Evolutionary conservation across 2,888 invertebrate genomes (phyloP).

Genomic region (Notodonta ziczac): DNA sequence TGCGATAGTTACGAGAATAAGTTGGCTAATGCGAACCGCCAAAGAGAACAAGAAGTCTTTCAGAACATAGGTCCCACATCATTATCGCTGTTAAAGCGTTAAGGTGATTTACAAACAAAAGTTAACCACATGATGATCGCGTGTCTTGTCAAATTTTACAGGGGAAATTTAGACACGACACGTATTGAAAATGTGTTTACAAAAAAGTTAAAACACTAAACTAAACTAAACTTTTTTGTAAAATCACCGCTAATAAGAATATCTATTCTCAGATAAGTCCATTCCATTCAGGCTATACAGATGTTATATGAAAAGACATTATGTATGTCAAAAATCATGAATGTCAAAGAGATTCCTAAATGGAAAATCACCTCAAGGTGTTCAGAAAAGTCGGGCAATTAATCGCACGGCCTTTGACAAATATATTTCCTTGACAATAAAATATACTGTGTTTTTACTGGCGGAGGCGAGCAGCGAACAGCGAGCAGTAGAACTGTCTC

Average conservation of each 20-base stretch:
- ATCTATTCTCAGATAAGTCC: too few species aligned
- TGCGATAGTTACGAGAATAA: constrained; percentile 37
- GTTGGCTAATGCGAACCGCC: constrained; percentile 30
- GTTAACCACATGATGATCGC: too few species aligned
- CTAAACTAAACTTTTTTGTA: too few species aligned
- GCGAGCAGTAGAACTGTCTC: constrained; percentile 77
- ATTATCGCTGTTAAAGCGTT: too few species aligned
- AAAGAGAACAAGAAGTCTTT: constrained; percentile 19
- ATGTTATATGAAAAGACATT: too few species aligned
- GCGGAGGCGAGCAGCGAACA: constrained; percentile 53
- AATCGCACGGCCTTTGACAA: constrained; percentile 74
- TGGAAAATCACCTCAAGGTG: constrained; percentile 50
- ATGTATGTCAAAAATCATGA: background rate
- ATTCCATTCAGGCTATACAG: too few species aligned
- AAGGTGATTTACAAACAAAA: too few species aligned
- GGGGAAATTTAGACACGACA: too few species aligned
- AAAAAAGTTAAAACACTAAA: too few species aligned
- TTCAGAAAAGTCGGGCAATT: constrained; percentile 69
- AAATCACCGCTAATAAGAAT: too few species aligned
- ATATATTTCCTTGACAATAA: constrained; percentile 81
- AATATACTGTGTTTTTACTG: constrained; percentile 78
- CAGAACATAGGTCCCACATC: background rate
- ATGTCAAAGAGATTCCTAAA: constrained; percentile 39
- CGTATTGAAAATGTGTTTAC: too few species aligned
- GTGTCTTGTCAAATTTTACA: too few species aligned